These are phyloP conservation scores for Sylvia atricapilla DNA, from an alignment of 2,113 vertebrate species.

Conservation along the genomic window DNA sequence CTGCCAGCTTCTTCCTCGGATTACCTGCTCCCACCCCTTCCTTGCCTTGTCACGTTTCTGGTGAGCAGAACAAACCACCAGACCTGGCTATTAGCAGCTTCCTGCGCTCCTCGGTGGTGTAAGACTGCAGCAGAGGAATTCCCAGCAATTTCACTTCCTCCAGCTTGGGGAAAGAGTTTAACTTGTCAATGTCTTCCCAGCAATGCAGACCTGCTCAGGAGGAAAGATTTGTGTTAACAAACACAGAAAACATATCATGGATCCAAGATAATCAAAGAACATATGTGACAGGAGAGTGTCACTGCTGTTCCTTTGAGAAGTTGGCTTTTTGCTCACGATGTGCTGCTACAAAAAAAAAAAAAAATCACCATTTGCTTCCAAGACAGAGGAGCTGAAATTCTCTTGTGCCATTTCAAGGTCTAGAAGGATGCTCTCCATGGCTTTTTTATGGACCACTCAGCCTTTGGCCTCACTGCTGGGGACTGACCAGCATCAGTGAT, in stretches of 20 bases:
- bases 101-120: constrained; percentile 87
- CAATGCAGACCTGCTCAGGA: constrained; percentile 82
- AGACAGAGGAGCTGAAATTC: neutral
- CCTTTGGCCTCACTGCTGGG: neutral
- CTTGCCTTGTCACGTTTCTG: neutral
- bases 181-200: constrained; percentile 94
- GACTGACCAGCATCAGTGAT: neutral
- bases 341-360: neutral
- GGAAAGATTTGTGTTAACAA: constrained; percentile 49
- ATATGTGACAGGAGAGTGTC: neutral
- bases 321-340: neutral
- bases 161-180: constrained; percentile 93
- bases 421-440: neutral
- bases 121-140: constrained; percentile 90
- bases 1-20: neutral
- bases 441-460: neutral
- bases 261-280: neutral
- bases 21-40: neutral
- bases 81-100: constrained; percentile 89
- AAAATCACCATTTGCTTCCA: neutral
- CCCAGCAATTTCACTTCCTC: constrained; percentile 89
- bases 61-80: neutral
- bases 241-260: neutral
- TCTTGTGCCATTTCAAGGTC: neutral
- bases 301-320: neutral